Evolutionary conservation across 2,113 vertebrate species (phyloP), one percentile per base, ranked within the genome.

Genomic region (Alethe diademata): DNA sequence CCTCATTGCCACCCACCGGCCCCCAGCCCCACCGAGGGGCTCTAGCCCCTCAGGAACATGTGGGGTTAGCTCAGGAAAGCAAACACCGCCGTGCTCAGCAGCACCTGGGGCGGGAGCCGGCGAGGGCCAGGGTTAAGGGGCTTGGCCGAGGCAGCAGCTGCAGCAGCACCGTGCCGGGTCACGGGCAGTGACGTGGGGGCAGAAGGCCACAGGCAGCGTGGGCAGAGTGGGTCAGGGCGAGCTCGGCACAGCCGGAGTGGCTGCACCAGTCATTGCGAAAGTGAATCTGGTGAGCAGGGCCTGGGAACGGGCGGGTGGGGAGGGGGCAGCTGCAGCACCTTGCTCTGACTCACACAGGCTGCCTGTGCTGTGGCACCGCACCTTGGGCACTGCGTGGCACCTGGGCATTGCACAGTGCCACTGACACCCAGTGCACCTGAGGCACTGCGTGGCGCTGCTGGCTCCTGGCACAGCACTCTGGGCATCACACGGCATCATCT

Each of bases 191-290:
- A 56, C 1, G 20, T 8, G 5, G 5, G 8, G 9, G 62, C 45
- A 74, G 61, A 79, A 92, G 79, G 81, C 72, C 35, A 13, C 14
- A 24, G 62, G 79, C 25, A 71, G 66, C 5, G 28, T 29, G 67
- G 81, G 88, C 69, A n/a, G 19, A 40, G 70, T 33, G 56, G 61
- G 76, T 92, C 86, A 72, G 70, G 78, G 38, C 4, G 6, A 92
- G 87, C 70, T 70, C 62, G 1, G 86, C 88, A 90, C 73, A 50
- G 75, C 66, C 2, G 2, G 47, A 36, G 84, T 19, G 48, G 66
- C 88, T 51, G 84, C 88, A 65, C 22, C 92, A 93, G 70, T 89
- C 95, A 93, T 96, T 96, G 95, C 14, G 62, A 96, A 96, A 96
- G 78, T 5, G 43, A 67, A 58, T 67, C 87, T 91, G 65, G 84